Base-by-base conservation (phyloP, 2,888 invertebrate species). In the Hipparchia semele region DNA sequence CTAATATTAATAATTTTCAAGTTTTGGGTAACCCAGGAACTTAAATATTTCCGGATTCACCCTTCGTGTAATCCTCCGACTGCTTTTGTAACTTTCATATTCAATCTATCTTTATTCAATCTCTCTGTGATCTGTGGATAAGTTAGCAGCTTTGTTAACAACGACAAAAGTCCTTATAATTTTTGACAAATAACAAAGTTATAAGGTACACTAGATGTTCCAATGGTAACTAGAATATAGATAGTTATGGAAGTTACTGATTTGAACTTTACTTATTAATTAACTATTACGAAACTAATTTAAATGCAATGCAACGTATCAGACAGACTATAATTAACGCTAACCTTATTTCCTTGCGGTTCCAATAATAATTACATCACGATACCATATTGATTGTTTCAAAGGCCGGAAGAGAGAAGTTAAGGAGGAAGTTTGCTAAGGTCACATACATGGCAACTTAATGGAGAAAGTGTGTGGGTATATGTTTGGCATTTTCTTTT, bases 381-480 rank as follows among this genome's bases (percentile, higher is more conserved):
- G 68, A 51, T 46, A 70, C 73, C 70, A 70, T 73, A 70, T 13
- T 33, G 66, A 68, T 33, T 12, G 69, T 53, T 61, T 62, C 64
- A 73, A 68, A 62, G 62, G 58, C 53, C 70, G 73, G 73, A 73
- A 49, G 23, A 51, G 13, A 70, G 70, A 64, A 73, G 62, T 70
- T 68, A 64, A 60, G 54, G 70, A 68, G 62, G 69, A 72, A 62
- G 67, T 70, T 72, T 51, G 67, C 39, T 67, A 75, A 64, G 69
- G 73, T 75, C 71, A 74, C 64, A 51, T 58, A 13, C 54, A 68
- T 45, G 33, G 62, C 59, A 68, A 68, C 49, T 68, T 23, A 59
- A 70, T 64, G 64, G 74, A 72, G 75, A 73, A 75, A 74, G 75
- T 70, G 61, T 60, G 68, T 71, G 70, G 66, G 62, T 62, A 23